Evolutionary conservation across 2,113 vertebrate genomes (phyloP).

Genomic region (Chaetorhynchus papuensis): DNA sequence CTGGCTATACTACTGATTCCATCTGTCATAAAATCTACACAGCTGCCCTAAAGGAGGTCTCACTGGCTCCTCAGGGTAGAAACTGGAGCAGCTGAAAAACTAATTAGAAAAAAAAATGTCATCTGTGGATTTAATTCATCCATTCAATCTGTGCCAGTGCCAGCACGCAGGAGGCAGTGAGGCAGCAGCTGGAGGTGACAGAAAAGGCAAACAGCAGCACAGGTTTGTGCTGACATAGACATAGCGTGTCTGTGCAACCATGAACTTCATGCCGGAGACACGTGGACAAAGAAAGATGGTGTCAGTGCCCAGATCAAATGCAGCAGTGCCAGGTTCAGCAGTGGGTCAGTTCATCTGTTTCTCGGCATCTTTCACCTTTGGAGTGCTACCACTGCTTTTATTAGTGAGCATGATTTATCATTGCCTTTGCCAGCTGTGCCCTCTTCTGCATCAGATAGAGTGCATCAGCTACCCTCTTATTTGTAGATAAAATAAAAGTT

Average conservation of each 20-base stretch:
- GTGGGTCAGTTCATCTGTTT: background rate
- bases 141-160: background rate
- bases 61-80: background rate
- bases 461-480: background rate
- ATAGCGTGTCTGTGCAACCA: background rate
- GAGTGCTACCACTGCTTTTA: background rate
- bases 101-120: background rate
- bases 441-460: background rate
- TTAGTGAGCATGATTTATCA: background rate
- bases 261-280: background rate
- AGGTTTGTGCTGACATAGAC: background rate
- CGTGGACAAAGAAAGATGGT: background rate
- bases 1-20: background rate
- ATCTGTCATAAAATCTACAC: background rate
- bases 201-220: background rate
- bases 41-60: background rate
- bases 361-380: background rate
- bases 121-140: background rate
- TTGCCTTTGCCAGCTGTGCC: background rate
- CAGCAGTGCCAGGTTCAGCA: background rate
- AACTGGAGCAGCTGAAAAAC: background rate
- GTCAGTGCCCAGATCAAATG: background rate
- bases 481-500: background rate
- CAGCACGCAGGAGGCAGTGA: background rate
- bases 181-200: background rate